These are phyloP conservation scores for Xanthorhoe designata DNA, from an alignment of 2,888 invertebrate species.

Conservation along the genomic window DNA sequence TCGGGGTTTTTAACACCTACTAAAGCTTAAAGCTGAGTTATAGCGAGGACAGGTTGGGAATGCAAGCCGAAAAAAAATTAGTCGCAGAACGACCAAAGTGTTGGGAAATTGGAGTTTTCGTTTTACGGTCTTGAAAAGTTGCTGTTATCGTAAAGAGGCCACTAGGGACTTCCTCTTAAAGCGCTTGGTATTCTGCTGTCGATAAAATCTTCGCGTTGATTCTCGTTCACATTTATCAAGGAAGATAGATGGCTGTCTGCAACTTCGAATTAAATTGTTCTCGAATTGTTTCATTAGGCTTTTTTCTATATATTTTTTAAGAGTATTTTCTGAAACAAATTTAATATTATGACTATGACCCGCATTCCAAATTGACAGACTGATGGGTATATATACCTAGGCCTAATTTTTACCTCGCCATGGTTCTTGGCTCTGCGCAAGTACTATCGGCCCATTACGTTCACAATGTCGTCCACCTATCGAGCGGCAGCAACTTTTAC, in stretches of 20 bases:
- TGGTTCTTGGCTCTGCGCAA: no score
- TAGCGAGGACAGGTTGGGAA: slow-evolving; percentile 33
- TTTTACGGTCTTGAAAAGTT: slow-evolving; percentile 30
- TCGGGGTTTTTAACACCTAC: slow-evolving; percentile 42
- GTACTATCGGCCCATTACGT: no score
- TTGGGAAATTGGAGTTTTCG: slow-evolving; percentile 28
- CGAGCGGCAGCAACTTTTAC: no score
- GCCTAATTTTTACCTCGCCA: no score
- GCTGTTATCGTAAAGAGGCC: slow-evolving; percentile 11
- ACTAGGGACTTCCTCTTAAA: slow-evolving; percentile 4
- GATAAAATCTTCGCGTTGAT: slow-evolving; percentile 5
- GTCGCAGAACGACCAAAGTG: slow-evolving; percentile 27
- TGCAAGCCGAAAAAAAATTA: slow-evolving; percentile 37
- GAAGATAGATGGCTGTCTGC: background rate
- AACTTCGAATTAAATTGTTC: background rate
- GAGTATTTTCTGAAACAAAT: no score
- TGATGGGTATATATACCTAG: no score
- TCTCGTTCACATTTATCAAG: background rate
- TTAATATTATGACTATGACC: no score
- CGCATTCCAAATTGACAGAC: no score
- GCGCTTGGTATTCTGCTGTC: slow-evolving; percentile 1
- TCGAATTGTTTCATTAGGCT: background rate
- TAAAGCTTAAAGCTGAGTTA: slow-evolving; percentile 43
- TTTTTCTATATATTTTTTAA: no score
- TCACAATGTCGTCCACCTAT: no score